phyloP scores from a whole-genome alignment of 2,113 vertebrate species.

The Xenopus borealis region DNA sequence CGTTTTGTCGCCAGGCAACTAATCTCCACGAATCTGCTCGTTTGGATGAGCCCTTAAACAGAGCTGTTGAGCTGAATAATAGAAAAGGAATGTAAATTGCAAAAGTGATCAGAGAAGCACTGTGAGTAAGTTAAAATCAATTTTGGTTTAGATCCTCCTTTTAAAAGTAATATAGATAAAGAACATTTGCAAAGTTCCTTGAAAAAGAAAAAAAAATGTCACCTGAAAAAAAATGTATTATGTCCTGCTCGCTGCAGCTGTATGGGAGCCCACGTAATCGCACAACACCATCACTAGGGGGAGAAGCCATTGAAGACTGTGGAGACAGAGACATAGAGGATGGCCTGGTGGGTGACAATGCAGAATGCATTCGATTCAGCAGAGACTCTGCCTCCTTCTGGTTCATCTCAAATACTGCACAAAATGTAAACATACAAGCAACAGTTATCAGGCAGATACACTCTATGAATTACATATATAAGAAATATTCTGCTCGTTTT shows the following conservation, averaged over 20 bases:
- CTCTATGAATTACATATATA: no score
- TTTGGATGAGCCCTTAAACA: no score
- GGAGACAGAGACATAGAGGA: background rate
- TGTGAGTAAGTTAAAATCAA: background rate
- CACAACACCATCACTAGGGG: constrained; percentile 68
- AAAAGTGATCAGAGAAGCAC: background rate
- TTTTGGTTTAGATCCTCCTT: no score
- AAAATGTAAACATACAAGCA: background rate
- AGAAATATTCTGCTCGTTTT: no score
- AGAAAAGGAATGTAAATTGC: no score
- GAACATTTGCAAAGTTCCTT: no score
- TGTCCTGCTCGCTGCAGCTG: constrained; percentile 71
- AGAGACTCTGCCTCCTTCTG: constrained; percentile 77
- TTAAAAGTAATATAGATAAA: background rate
- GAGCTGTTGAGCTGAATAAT: no score
- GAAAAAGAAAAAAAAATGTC: background rate
- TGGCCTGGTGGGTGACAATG: constrained; percentile 39
- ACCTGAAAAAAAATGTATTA: constrained; percentile 84
- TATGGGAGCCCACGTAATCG: constrained; percentile 84
- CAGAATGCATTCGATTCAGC: constrained; percentile 65
- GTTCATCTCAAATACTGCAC: constrained; percentile 78
- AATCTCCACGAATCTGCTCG: no score
- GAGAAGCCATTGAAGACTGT: constrained; percentile 23
- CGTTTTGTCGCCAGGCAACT: no score
- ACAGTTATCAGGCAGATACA: no score